Conservation (phyloP, 2,888 invertebrate species). For the Drepana falcataria region DNA sequence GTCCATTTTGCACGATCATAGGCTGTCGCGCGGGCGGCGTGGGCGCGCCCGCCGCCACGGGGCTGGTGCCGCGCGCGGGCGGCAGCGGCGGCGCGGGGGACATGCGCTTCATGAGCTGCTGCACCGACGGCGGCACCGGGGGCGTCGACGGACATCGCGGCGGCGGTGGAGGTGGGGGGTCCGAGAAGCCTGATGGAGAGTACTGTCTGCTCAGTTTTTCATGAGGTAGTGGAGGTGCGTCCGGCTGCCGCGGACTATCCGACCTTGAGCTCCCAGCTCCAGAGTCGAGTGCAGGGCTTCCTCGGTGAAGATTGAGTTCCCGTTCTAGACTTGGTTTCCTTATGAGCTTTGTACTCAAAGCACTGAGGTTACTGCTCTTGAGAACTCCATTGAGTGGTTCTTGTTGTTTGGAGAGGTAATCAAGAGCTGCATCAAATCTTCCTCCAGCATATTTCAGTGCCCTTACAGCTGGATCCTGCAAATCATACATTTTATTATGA, state of each 20-base stretch:
- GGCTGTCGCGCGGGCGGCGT: slow-evolving; percentile 81
- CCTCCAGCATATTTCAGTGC: slow-evolving; percentile 85
- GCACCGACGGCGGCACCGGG: slow-evolving; percentile 81
- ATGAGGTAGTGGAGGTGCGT: slow-evolving; percentile 80
- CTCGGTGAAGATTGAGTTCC: slow-evolving; percentile 85
- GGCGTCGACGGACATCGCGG: slow-evolving; percentile 85
- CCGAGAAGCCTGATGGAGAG: slow-evolving; percentile 81
- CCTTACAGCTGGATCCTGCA: slow-evolving; percentile 84
- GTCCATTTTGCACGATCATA: slow-evolving; percentile 90
- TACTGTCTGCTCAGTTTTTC: slow-evolving; percentile 83
- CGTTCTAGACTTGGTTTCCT: slow-evolving; percentile 93
- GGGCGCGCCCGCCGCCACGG: slow-evolving; percentile 82
- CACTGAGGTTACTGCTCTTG: slow-evolving; percentile 76
- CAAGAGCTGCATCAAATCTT: slow-evolving; percentile 83
- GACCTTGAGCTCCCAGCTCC: slow-evolving; percentile 93
- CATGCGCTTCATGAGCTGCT: slow-evolving; percentile 79
- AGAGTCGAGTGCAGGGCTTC: slow-evolving; percentile 92
- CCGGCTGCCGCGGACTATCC: slow-evolving; percentile 89
- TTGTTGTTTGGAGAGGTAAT: slow-evolving; percentile 82
- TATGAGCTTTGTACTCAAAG: slow-evolving; percentile 85
- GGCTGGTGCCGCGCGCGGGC: slow-evolving; percentile 85
- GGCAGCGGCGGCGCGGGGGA: slow-evolving; percentile 81
- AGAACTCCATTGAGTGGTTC: slow-evolving; percentile 75
- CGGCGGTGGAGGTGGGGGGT: slow-evolving; percentile 87
- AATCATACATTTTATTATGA: not conserved